Base-by-base conservation (phyloP, 30 jellyfish, hydroid and myxozoan species). In the Aurelia sp. region DNA sequence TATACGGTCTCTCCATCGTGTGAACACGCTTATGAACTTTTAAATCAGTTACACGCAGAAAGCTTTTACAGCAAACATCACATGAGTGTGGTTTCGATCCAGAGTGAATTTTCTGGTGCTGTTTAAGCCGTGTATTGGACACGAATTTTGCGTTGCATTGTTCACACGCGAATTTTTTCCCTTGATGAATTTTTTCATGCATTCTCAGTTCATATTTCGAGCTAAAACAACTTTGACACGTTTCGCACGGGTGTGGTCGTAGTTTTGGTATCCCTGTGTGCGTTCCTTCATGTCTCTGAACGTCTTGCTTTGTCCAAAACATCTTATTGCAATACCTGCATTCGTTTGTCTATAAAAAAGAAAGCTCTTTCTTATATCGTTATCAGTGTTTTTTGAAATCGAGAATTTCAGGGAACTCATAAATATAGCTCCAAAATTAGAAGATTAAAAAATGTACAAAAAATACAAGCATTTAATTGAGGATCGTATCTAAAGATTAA, bases 11-110 rank as follows among this genome's bases (percentile, higher is more conserved):
- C 65, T 76, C 86, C 11, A 57, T 21, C 18, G 86, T 22, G 50
- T 76, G 86, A 41, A 41, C 47, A 17, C 86, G 86, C 66, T 59
- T 76, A 40, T 76, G 86, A 57, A 76, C 76, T 19, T 74, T 76
- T 69, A 76, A 15, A 61, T 76, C 86, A 17, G 37, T 15, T 6
- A 64, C 58, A 40, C 86, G 86, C 6, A 53, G 66, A 62, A 76
- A 76, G 44, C 86, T 74, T 74, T 76, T 76, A 8, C 22, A 6
- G 66, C 86, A 76, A 61, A 62, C 31, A 66, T 76, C 76, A 59
- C 86, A 76, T 4, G 66, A 77, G 76, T 76, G 86, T 62, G 86
- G 86, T 17, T 76, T 76, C 6, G 18, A 47, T 17, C 86, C 86
- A 15, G 66, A 13, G 61, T 76, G 86, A 33, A 21, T 76, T 66